Percentiles rank a stretch among this genome's conserved stretches.
These are phyloP conservation scores for Tinea trinotella DNA, from an alignment of 2,888 invertebrate genomes.

Conservation along the genomic window DNA sequence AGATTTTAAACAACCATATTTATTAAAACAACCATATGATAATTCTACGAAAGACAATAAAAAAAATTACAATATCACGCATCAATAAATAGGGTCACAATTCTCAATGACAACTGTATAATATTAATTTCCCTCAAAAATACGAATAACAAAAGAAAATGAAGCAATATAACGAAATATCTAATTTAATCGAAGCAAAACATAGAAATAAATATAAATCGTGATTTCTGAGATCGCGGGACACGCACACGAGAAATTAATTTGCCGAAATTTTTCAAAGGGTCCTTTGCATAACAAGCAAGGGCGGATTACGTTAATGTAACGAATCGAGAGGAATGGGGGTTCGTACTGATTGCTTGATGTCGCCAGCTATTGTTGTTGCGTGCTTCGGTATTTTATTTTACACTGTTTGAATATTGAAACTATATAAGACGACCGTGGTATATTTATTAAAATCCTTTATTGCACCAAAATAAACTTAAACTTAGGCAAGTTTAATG, in stretches of 20 bases:
- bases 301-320: slow-evolving; percentile 9
- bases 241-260: slow-evolving; percentile 11
- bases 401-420: too few relatives aligned
- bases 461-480: too few relatives aligned
- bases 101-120: not conserved
- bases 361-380: not conserved
- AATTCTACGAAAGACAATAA: not conserved
- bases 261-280: slow-evolving; percentile 15
- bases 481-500: too few relatives aligned
- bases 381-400: too few relatives aligned
- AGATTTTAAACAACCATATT: too few relatives aligned
- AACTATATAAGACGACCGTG: too few relatives aligned
- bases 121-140: not conserved
- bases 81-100: not conserved
- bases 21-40: not conserved
- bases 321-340: not conserved
- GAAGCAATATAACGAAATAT: too few relatives aligned
- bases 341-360: slow-evolving; percentile 2
- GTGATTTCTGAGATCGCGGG: not conserved
- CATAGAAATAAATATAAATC: slow-evolving; percentile 1
- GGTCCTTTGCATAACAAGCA: slow-evolving; percentile 16
- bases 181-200: not conserved
- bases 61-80: not conserved
- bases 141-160: not conserved
- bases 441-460: too few relatives aligned